These are phyloP conservation scores for Phalloptychus januarius DNA, from an alignment of 2,797 vertebrate genomes.

Conservation along the genomic window DNA sequence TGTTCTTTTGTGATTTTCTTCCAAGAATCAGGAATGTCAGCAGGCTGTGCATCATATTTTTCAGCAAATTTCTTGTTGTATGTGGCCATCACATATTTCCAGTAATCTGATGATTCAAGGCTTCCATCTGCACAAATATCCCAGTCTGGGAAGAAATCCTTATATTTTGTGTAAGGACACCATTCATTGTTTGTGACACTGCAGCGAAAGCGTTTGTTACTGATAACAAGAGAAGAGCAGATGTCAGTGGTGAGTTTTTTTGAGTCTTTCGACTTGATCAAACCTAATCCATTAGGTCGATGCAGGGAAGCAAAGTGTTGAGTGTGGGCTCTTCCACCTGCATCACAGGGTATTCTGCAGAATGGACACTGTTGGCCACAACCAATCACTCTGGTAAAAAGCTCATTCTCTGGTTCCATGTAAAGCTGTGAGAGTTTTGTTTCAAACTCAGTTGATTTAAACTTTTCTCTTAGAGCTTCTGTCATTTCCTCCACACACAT, in stretches of 20 bases:
- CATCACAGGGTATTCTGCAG: slow-evolving; percentile 69
- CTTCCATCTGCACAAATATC: slow-evolving; percentile 65
- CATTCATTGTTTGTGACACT: rapidly evolving
- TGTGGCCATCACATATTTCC: slow-evolving; percentile 74
- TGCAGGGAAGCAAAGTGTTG: slow-evolving; percentile 60
- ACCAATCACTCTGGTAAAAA: slow-evolving; percentile 68
- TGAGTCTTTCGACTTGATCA: rapidly evolving
- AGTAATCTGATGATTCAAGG: slow-evolving; percentile 75
- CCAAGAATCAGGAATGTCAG: slow-evolving; percentile 57
- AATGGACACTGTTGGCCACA: slow-evolving; percentile 78
- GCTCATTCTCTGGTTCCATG: slow-evolving; percentile 62
- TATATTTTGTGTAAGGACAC: slow-evolving; percentile 67
- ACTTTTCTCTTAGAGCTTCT: slow-evolving; percentile 8
- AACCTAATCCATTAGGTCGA: slow-evolving; percentile 49
- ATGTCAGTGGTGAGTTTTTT: slow-evolving; percentile 23
- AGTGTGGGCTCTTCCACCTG: slow-evolving; percentile 48
- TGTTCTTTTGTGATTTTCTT: neutral
- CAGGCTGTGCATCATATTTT: slow-evolving; percentile 31
- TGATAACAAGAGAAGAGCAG: slow-evolving; percentile 55
- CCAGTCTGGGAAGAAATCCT: slow-evolving; percentile 61
- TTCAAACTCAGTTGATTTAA: neutral
- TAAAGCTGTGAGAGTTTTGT: slow-evolving; percentile 11
- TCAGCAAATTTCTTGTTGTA: slow-evolving; percentile 67
- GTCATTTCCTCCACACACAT: slow-evolving; percentile 45
- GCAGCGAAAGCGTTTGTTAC: rapidly evolving